Percentiles rank a stretch among this genome's conserved stretches.
Conservation (phyloP, 2,797 vertebrate genomes). For the Pangasius macronema region DNA sequence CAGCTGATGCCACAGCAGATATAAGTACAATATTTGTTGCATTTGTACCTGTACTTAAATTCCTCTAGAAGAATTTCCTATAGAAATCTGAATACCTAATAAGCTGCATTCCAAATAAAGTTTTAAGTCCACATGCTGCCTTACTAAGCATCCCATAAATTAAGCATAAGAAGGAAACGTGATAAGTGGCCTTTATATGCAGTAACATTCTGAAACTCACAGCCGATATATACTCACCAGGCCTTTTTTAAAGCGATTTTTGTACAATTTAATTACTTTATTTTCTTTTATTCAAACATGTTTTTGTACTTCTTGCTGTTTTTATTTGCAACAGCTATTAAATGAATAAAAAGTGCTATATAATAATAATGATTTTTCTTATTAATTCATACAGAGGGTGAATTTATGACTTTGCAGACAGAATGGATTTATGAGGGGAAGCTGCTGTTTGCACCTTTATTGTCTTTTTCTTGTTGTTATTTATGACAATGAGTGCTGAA, state of each 20-base stretch:
- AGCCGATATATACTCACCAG: neutral
- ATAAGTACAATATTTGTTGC: neutral
- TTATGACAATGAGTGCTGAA: conserved; percentile 41
- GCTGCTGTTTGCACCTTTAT: conserved; percentile 32
- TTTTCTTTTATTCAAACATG: neutral
- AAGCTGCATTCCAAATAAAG: neutral
- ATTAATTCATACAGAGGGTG: neutral
- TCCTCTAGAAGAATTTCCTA: neutral
- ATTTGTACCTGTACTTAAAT: neutral
- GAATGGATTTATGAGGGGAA: conserved; percentile 40
- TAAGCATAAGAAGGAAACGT: too few species aligned
- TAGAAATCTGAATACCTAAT: neutral
- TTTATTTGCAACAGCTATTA: neutral
- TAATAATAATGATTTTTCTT: neutral
- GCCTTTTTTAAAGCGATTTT: neutral
- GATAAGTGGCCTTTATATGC: neutral
- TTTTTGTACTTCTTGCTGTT: neutral
- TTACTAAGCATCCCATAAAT: neutral
- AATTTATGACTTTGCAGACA: conserved; percentile 25
- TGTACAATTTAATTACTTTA: neutral
- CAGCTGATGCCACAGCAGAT: neutral
- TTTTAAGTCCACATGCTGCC: neutral
- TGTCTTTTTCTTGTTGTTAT: conserved; percentile 52
- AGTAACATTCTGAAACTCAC: neutral
- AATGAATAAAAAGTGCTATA: neutral